Evolutionary conservation across 2,888 invertebrate genomes (phyloP), one percentile per base, ranked within the genome.

Genomic region (Colletes collaris): DNA sequence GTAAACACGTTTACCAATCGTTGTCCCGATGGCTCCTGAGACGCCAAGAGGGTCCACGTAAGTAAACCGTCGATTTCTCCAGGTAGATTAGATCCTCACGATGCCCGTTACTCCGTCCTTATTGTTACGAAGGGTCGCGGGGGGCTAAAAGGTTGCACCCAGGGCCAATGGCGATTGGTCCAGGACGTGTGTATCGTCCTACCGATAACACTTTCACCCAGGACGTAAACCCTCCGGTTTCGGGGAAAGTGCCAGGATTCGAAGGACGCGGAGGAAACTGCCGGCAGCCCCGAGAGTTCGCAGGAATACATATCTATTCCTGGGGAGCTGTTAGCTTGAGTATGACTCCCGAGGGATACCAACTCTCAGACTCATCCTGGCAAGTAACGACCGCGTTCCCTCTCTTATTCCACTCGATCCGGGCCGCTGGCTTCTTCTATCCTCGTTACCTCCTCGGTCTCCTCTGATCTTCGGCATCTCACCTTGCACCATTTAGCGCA

Each of bases 311-410:
- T 89, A 89, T 90, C 89, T 85, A 89, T 82, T 90, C 89, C 89
- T 82, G 81, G 90, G 90, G 90, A 88, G 88, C 89, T 88, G 89
- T 91, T 91, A 90, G 86, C 87, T 80, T 70, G 85, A 81, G 86
- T 86, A 92, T 88, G 90, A 82, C 90, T 90, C 92, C 90, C 90
- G 58, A 53, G 92, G 88, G 92, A 89, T 81, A 84, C 86, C 85
- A 90, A 91, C 91, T 91, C 91, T 90, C 90, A 87, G 90, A 88
- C 90, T 91, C 91, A 89, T 92, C 89, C 88, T 84, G 85, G 81
- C 90, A 86, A 90, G 89, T 90, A 92, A 91, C 90, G 89, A 91
- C 87, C 82, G 66, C 85, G 77, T 84, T 85, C 84, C 84, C 86
- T 83, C 87, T 82, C 87, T 87, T 82, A 84, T 85, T 85, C 86